These are phyloP conservation scores for Drosophila lacicola DNA, from an alignment of 2,888 invertebrate genomes.

Conservation along the genomic window DNA sequence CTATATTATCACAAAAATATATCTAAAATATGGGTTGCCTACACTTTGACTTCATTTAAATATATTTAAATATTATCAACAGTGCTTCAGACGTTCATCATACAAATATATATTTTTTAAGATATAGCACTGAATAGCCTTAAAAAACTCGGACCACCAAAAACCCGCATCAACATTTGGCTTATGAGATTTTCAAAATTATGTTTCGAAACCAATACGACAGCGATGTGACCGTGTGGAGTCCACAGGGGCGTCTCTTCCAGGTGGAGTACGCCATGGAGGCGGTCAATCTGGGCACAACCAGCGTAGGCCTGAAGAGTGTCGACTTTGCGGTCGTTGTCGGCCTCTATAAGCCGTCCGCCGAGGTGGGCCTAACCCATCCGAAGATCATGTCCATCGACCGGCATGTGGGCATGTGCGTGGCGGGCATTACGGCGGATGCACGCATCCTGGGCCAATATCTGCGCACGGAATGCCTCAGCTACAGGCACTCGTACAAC, in stretches of 20 bases:
- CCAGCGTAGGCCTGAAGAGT: slow-evolving; percentile 95
- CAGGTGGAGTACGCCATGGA: slow-evolving; percentile 99
- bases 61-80: neutral
- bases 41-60: neutral
- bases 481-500: slow-evolving; percentile 96
- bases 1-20: too few species aligned
- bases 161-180: too few species aligned
- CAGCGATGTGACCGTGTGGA: slow-evolving; percentile 99
- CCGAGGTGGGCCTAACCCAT: slow-evolving; percentile 98
- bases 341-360: slow-evolving; percentile 97
- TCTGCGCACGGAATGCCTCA: slow-evolving; percentile 97
- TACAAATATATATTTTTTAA: too few species aligned
- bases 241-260: slow-evolving; percentile 97
- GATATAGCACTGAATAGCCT: too few species aligned
- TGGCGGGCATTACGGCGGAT: slow-evolving; percentile 98
- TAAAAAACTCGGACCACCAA: too few species aligned
- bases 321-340: slow-evolving; percentile 96
- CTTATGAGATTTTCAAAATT: neutral
- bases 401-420: slow-evolving; percentile 97
- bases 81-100: too few species aligned
- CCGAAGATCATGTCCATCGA: slow-evolving; percentile 98
- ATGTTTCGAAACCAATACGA: slow-evolving; percentile 99
- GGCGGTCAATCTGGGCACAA: slow-evolving; percentile 91
- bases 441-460: slow-evolving; percentile 96
- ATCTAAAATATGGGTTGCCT: neutral